phyloP scores from a whole-genome alignment of 1,140 invertebrate genomes.

The Pygmarrhopalites habei region DNA sequence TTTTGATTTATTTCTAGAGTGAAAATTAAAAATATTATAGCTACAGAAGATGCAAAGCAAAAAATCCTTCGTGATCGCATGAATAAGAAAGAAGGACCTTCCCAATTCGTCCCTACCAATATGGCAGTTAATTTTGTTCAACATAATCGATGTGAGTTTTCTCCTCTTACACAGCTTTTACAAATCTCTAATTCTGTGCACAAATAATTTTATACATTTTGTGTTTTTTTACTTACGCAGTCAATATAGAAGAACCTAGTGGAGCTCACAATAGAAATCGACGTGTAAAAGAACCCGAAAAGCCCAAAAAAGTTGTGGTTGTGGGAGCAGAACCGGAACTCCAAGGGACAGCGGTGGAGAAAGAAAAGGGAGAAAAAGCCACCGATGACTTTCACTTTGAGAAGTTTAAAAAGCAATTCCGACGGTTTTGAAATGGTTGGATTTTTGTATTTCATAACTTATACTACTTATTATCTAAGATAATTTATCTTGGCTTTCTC shows the following conservation, averaged over 20 bases:
- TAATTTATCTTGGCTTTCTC: too few relatives aligned
- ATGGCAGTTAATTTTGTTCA: constrained; percentile 98
- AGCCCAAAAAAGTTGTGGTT: constrained; percentile 49
- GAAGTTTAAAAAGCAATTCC: constrained; percentile 92
- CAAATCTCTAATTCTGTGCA: constrained; percentile 3
- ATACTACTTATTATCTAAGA: too few relatives aligned
- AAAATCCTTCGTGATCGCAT: constrained; percentile 78
- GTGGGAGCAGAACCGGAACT: constrained; percentile 51
- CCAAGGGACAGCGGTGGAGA: constrained; percentile 51
- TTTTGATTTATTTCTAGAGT: constrained; percentile 53
- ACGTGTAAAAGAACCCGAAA: constrained; percentile 47
- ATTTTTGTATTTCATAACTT: too few relatives aligned
- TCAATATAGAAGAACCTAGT: constrained; percentile 66
- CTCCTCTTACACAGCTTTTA: constrained; percentile 4
- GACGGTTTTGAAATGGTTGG: constrained; percentile 80
- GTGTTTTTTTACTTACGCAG: constrained; percentile 49
- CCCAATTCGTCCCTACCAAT: constrained; percentile 93
- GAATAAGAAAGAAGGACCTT: constrained; percentile 87
- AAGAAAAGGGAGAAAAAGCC: constrained; percentile 74
- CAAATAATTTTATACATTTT: constrained; percentile 16
- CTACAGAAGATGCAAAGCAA: constrained; percentile 93
- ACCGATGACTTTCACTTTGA: constrained; percentile 97
- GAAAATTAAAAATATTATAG: constrained; percentile 96
- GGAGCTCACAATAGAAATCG: constrained; percentile 40
- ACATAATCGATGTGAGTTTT: constrained; percentile 76